These are phyloP conservation scores for Elgaria multicarinata DNA, from an alignment of 2,113 vertebrate species.

Conservation along the genomic window DNA sequence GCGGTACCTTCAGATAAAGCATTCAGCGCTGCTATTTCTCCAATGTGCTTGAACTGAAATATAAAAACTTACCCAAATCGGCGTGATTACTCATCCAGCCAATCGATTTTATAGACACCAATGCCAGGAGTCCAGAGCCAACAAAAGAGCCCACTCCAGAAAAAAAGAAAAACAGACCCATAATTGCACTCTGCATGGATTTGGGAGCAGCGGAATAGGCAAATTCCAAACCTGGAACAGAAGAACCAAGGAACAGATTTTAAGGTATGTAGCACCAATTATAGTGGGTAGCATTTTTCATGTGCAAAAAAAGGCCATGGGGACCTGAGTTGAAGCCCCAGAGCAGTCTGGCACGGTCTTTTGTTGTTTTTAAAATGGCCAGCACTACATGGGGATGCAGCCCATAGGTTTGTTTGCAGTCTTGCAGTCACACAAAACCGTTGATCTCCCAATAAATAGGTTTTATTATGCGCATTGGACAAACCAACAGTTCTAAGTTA, in stretches of 20 bases:
- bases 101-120: conserved; percentile 88
- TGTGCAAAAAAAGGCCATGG: neutral
- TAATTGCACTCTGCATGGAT: conserved; percentile 98
- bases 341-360: too few relatives aligned
- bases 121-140: conserved; percentile 90
- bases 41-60: neutral
- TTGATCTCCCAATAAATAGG: too few relatives aligned
- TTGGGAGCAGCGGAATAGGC: conserved; percentile 96
- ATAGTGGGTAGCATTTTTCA: neutral
- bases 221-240: conserved; percentile 90
- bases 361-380: too few relatives aligned
- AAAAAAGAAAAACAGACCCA: conserved; percentile 99
- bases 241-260: neutral
- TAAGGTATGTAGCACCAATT: neutral
- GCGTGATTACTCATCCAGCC: conserved; percentile 96
- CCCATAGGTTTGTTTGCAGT: too few relatives aligned
- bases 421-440: too few relatives aligned
- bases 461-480: too few relatives aligned
- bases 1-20: conserved; percentile 13
- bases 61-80: conserved; percentile 88
- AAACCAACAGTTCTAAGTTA: too few relatives aligned
- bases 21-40: neutral
- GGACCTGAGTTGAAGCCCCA: neutral
- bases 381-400: too few relatives aligned
- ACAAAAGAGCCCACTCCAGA: conserved; percentile 97